A percentile compares a stretch with the other conserved stretches of the same genome.
Conservation (phyloP, 2,888 invertebrate genomes). For the Gnatocerus cornutus region DNA sequence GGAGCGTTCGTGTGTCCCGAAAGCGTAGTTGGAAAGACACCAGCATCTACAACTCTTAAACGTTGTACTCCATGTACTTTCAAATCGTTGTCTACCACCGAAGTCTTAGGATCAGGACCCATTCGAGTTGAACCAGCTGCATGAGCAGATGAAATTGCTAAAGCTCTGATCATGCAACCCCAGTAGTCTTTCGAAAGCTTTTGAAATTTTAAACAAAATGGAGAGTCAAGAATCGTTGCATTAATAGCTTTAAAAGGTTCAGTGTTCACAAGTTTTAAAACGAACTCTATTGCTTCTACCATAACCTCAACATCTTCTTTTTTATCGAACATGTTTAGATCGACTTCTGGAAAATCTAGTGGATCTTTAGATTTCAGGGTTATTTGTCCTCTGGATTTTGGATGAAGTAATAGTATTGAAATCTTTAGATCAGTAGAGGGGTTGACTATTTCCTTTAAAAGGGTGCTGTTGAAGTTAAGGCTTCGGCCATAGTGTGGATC, state of each 20-base stretch:
- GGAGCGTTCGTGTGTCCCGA: constrained; percentile 80
- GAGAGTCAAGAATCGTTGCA: constrained; percentile 73
- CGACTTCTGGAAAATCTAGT: constrained; percentile 74
- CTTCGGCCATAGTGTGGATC: too few relatives aligned
- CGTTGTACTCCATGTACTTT: constrained; percentile 76
- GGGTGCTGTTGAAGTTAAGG: constrained; percentile 2
- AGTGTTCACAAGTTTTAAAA: constrained; percentile 70
- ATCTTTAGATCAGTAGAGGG: not conserved
- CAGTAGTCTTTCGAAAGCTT: constrained; percentile 77
- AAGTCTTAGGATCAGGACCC: constrained; percentile 76
- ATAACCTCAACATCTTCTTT: constrained; percentile 67
- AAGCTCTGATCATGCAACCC: too few relatives aligned
- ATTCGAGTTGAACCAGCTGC: constrained; percentile 79
- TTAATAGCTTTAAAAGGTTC: constrained; percentile 73
- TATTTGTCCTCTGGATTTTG: constrained; percentile 72
- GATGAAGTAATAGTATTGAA: constrained; percentile 71
- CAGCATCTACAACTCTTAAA: constrained; percentile 79
- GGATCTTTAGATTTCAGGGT: constrained; percentile 73
- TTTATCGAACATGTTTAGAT: constrained; percentile 74
- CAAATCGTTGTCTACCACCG: constrained; percentile 78
- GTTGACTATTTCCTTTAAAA: not conserved
- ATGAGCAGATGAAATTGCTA: too few relatives aligned
- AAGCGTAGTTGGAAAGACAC: constrained; percentile 78
- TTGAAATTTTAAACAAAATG: constrained; percentile 72
- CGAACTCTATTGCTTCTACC: constrained; percentile 72